Evolutionary conservation across 2,113 vertebrate species (phyloP), one percentile per base, ranked within the genome.

Genomic region (Chitala chitala): DNA sequence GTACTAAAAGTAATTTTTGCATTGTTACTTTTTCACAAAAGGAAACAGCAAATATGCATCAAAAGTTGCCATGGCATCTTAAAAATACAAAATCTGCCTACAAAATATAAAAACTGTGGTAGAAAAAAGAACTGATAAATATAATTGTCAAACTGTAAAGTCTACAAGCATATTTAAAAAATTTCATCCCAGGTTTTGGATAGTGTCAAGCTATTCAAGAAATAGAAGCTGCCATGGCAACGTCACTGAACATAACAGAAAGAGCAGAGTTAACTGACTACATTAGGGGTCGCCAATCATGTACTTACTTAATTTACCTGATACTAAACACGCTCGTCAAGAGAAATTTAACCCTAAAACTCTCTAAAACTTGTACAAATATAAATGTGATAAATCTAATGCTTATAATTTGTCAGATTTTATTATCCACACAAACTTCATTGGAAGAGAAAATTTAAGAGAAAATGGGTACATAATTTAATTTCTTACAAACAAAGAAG

Each of bases 201-300:
- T 33, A 44, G 24, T 17, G 40, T 36, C 9, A 7, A 7, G 31
- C n/a, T 48, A 31, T 20, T 42, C 20, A 50, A 48, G 63, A 46
- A 15, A 85, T n/a, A 86, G 82, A 85, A 87, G 88, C 86, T 90
- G 88, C 88, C 88, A 90, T 90, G 88, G 86, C 88, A 89, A 87
- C 88, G 89, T 89, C 84, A 85, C 86, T 83, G 84, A 81, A 83
- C 86, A 86, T 64, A 46, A 12, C 42, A 58, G 78, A 81, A 84
- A 86, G 31, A 38, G 59, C 59, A 63, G 59, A 36, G 64, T 46
- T 17, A 44, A 68, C 42, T 46, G 64, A 46, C 64, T 48, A 68
- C 64, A 46, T 24, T 24, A 68, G 64, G 64, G 64, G 64, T 42
- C 64, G 64, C 64, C 64, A 68, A 68, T 13, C 42, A 66, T 24